A percentile compares a stretch with the other conserved stretches of the same genome.
Conservation (phyloP, 1,140 invertebrate species). For the Magallana angulata region DNA sequence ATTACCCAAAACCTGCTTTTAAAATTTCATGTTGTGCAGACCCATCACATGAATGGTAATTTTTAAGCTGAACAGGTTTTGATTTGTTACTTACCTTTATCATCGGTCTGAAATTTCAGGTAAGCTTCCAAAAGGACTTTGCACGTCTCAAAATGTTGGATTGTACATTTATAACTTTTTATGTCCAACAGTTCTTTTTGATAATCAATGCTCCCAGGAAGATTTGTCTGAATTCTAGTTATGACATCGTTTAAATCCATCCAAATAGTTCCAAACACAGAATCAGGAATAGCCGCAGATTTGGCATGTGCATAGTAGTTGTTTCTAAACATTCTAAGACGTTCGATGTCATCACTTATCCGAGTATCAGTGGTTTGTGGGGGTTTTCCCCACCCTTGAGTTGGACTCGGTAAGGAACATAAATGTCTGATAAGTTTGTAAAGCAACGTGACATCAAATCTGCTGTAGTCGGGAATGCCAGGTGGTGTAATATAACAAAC, state of each 20-base stretch:
- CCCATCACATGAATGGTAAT: no score
- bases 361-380: not conserved
- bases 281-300: not conserved
- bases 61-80: no score
- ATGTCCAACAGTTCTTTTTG: no score
- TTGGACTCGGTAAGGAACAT: not conserved
- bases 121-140: no score
- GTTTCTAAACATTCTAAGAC: not conserved
- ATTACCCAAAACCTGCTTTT: no score
- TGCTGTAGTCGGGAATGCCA: not conserved
- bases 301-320: not conserved
- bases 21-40: no score
- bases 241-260: not conserved
- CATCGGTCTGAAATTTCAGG: no score
- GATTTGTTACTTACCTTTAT: no score
- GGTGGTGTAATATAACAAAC: not conserved
- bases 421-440: not conserved
- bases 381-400: not conserved
- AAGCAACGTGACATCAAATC: not conserved
- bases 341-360: not conserved
- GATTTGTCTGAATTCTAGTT: no score
- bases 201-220: no score
- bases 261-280: not conserved
- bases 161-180: no score
- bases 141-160: no score